Evolutionary conservation across 2,113 vertebrate genomes (phyloP).

Genomic region (Pica pica): DNA sequence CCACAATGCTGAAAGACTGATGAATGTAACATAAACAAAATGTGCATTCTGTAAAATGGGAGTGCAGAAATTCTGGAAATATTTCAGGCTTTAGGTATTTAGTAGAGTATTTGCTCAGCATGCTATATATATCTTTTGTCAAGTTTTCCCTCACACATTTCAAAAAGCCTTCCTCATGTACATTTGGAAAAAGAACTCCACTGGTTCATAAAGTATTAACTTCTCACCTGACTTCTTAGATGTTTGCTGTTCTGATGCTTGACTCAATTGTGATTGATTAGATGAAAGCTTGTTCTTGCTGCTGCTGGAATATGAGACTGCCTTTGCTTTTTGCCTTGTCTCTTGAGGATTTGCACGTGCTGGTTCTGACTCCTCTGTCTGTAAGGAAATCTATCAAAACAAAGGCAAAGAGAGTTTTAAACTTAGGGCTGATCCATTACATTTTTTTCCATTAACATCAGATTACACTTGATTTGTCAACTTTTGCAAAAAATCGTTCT

Average conservation of each 20-base stretch:
- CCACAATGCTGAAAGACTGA: neutral
- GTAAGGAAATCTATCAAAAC: conserved; percentile 10
- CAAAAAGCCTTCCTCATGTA: neutral
- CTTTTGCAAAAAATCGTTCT: neutral
- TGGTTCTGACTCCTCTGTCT: neutral
- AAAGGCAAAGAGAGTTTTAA: conserved; percentile 12
- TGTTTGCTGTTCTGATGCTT: neutral
- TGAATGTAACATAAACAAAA: neutral
- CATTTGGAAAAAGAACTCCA: neutral
- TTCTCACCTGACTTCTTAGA: conserved; percentile 15
- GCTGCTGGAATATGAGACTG: neutral
- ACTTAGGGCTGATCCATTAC: neutral
- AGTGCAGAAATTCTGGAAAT: neutral
- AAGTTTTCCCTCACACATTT: neutral
- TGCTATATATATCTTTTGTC: neutral
- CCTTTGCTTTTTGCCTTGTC: neutral
- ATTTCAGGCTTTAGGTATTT: neutral
- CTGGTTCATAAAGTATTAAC: neutral
- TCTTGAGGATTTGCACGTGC: neutral
- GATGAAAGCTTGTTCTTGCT: neutral
- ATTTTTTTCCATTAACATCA: neutral
- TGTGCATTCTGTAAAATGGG: neutral
- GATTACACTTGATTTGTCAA: neutral
- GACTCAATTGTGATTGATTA: neutral
- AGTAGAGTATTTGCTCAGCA: neutral